These are phyloP conservation scores for Aromia moschata DNA, from an alignment of 2,888 invertebrate species.

Conservation along the genomic window DNA sequence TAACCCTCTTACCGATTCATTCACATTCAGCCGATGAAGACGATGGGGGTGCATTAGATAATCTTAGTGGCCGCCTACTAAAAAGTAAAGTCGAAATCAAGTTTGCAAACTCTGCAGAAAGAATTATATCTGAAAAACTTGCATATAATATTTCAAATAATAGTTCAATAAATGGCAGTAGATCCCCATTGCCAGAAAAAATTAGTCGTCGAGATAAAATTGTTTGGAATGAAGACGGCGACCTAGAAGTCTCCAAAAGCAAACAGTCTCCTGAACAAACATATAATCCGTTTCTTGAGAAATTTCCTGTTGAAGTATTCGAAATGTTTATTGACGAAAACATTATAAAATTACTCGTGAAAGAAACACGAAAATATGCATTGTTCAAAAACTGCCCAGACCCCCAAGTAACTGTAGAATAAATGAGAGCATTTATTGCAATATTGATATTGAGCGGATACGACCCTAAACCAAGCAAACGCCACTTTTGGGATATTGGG, in stretches of 20 bases:
- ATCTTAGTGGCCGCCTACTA: constrained; percentile 12
- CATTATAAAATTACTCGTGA: constrained; percentile 14
- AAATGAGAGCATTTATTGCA: constrained; percentile 36
- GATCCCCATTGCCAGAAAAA: not conserved
- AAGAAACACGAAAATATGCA: constrained; percentile 1
- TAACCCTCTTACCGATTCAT: constrained; percentile 2
- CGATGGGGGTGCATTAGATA: constrained; percentile 9
- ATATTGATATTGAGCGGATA: constrained; percentile 43
- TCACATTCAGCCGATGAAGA: constrained; percentile 3
- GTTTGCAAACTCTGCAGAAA: constrained; percentile 10
- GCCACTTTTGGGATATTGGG: constrained; percentile 40
- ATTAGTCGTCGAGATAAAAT: not conserved
- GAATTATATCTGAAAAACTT: not conserved
- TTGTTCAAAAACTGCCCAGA: constrained; percentile 22
- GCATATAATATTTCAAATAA: not conserved
- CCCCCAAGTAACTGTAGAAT: constrained; percentile 25
- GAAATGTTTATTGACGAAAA: not conserved
- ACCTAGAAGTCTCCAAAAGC: constrained; percentile 7
- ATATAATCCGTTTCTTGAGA: not conserved
- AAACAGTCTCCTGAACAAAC: constrained; percentile 1
- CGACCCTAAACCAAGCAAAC: constrained; percentile 33
- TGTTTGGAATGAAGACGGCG: not conserved
- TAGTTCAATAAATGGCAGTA: not conserved
- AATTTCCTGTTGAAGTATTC: not conserved
- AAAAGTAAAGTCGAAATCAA: constrained; percentile 8